These are phyloP conservation scores for Gambusia affinis DNA, from an alignment of 2,113 vertebrate genomes.

Conservation along the genomic window DNA sequence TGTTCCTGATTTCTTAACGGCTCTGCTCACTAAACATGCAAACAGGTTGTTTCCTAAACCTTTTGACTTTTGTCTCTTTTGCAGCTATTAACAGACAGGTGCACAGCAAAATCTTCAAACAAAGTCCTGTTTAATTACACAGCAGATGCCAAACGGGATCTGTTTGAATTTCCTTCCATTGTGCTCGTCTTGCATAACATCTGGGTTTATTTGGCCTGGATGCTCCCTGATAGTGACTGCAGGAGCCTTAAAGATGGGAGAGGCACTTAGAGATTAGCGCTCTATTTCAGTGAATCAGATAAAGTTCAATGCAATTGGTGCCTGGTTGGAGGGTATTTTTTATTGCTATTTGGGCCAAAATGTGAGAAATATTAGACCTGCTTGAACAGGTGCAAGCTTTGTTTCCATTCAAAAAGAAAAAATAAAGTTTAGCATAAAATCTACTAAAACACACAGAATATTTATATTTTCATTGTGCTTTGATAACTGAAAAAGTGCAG, in stretches of 20 bases:
- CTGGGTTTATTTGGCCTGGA: background rate
- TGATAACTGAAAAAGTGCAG: background rate
- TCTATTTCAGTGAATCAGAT: background rate
- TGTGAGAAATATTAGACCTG: background rate
- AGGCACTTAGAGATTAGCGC: background rate
- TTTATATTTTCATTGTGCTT: too few relatives aligned
- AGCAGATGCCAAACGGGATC: slow-evolving; percentile 7
- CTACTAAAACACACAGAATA: too few relatives aligned
- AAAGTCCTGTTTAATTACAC: background rate
- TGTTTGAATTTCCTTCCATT: background rate
- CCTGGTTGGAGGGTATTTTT: background rate
- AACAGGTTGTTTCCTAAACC: background rate
- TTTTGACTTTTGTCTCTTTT: background rate
- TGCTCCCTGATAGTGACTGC: background rate
- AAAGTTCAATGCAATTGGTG: background rate
- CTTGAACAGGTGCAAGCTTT: too few relatives aligned
- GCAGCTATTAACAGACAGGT: background rate
- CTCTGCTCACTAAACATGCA: background rate
- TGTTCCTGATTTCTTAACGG: background rate
- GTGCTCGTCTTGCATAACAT: slow-evolving; percentile 11
- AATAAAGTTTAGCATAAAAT: too few relatives aligned
- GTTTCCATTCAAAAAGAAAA: too few relatives aligned
- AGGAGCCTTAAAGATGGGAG: background rate
- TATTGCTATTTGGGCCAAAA: background rate
- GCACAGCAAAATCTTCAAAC: background rate